These are phyloP conservation scores for Stichopus chloronotus DNA, from an alignment of 35 echinoderm and acorn worm genomes.

Conservation along the genomic window DNA sequence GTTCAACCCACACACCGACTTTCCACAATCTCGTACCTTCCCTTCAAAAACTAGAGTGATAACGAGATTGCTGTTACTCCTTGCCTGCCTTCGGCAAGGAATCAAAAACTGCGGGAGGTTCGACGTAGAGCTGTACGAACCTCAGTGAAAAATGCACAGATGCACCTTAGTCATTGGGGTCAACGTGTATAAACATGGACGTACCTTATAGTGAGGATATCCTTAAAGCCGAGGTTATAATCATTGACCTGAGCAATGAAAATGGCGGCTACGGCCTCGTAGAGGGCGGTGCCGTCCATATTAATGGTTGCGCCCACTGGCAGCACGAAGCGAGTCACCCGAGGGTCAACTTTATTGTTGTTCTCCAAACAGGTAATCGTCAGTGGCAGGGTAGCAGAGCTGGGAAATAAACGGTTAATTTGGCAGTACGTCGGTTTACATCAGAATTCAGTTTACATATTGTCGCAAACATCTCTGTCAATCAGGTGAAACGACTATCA, in stretches of 20 bases:
- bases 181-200: not conserved
- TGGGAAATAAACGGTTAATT: slow-evolving; percentile 39
- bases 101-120: no score
- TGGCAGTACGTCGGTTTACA: not conserved
- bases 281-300: slow-evolving; percentile 98
- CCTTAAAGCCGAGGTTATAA: slow-evolving; percentile 67
- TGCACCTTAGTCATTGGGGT: no score
- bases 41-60: no score
- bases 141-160: no score
- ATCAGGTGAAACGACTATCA: not conserved
- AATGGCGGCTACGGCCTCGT: slow-evolving; percentile 95
- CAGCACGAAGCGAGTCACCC: slow-evolving; percentile 90
- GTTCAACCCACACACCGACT: no score
- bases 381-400: slow-evolving; percentile 91
- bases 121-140: no score
- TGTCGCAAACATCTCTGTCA: not conserved
- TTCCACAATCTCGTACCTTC: no score
- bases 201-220: slow-evolving; percentile 81
- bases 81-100: no score
- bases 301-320: slow-evolving; percentile 95
- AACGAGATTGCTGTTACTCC: no score
- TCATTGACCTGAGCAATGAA: slow-evolving; percentile 98
- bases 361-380: slow-evolving; percentile 83
- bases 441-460: not conserved
- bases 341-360: slow-evolving; percentile 74